Evolutionary conservation across 2,797 vertebrate genomes (phyloP), one percentile per base, ranked within the genome.

Genomic region (Myotis planiceps): DNA sequence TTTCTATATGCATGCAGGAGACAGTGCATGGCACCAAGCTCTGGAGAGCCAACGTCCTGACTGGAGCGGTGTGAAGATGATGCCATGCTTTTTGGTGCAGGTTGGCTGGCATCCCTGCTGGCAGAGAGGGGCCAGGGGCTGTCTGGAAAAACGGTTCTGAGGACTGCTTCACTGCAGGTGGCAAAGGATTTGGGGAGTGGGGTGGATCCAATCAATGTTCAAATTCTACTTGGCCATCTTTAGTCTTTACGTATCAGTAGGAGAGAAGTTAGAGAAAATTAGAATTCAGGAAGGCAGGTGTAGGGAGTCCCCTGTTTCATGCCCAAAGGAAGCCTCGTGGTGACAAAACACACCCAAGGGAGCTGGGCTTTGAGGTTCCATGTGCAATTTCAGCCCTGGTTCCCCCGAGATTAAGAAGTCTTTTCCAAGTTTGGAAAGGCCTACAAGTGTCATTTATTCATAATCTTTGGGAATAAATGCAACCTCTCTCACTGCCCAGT

Each of bases 1-100:
- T 65, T 60, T 34, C 84, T 92, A 1, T 91, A 29, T 96, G 96
- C 71, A 92, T 45, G 74, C 92, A 97, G 97, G 95, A 94, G 58
- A 69, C 34, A 49, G 76, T 76, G 25, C 32, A 47, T 1, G 7
- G 66, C 76, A 74, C 47, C 51, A 42, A 29, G 16, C 39, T 95
- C 51, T 10, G 25, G 66, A 89, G 75, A 95, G 21, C 51, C 49
- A 42, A 12, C 81, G 81, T 87, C 78, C 42, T 29, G 69, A 84
- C 86, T 51, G 58, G 60, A 69, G 75, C 18, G 0, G 8, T 16
- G 6, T 82, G 81, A 94, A 81, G 84, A 92, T 4, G 47, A n/a
- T 55, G 42, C 37, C 15, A 10, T 75, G 29, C 29, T 45, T 72
- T 47, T 32, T 34, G 88, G 66, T 63, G 53, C 69, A 78, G 88